Base-by-base conservation (phyloP, 2,888 invertebrate species). In the Aporophyla nigra region DNA sequence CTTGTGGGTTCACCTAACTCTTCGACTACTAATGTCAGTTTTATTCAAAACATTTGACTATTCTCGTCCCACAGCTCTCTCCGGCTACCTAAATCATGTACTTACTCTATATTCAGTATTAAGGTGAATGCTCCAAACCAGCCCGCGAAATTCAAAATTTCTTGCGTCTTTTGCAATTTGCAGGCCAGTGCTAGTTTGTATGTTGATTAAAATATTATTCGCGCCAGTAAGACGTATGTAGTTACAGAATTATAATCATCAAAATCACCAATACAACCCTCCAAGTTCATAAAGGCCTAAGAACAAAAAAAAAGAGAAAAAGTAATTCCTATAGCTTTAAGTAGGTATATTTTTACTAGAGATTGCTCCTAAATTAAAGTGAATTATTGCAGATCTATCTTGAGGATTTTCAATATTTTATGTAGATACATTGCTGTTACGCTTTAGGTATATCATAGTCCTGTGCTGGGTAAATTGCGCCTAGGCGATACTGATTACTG, bases 1-100 rank as follows among this genome's bases (percentile, higher is more conserved):
- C 49, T 79, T 43, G 59, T 59, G 16, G 10, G n/a, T 27, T 46
- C 49, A 33, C 46, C 46, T 27, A 51, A 51, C 51, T 66, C n/a
- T 46, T 56, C 24, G 14, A n/a, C 33, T 27, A 19, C 24, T 53
- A 51, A 73, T 51, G 66, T 73, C 54, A 40, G 80, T 56, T 61
- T 73, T 46, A 33, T 66, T 54, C 40, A 24, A 72, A 12, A 66
- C 1, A 27, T 65, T 53, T 49, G 40, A 62, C 12, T 70, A n/a
- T 56, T 63, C 24, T 76, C 10, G 21, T 21, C 54, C 24, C 40
- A 40, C 19, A 24, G 66, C 14, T 58, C 12, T 33, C 56, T 49
- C 27, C 12, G 21, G 27, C 43, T 53, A 53, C 0, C 5, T 21
- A 21, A 16, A 21, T 24, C 54, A 56, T 1, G 2, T 46, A 16